Conservation (phyloP, 2,797 vertebrate genomes). For the Chromis chromis region DNA sequence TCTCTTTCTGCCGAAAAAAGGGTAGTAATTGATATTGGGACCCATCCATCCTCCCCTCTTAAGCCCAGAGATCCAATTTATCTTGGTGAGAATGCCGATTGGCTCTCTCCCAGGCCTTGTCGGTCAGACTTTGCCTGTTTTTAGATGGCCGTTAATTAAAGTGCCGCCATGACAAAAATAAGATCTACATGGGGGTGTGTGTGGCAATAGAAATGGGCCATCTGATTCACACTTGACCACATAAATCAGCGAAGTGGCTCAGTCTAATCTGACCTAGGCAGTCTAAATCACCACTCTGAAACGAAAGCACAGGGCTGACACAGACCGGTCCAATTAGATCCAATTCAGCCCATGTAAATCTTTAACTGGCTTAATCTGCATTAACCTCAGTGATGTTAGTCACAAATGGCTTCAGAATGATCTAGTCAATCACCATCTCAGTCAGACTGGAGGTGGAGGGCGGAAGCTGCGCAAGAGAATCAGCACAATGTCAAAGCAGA, state of each 20-base stretch:
- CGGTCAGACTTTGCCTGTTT: constrained; percentile 85
- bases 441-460: constrained; percentile 46
- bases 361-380: constrained; percentile 79
- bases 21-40: constrained; percentile 87
- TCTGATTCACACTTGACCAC: constrained; percentile 80
- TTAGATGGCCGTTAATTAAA: constrained; percentile 87
- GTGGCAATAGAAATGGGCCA: constrained; percentile 76
- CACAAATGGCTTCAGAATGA: constrained; percentile 77
- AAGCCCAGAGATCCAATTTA: constrained; percentile 85
- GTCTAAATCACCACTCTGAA: constrained; percentile 73
- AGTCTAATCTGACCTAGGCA: constrained; percentile 74
- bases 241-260: constrained; percentile 80
- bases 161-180: constrained; percentile 82
- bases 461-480: constrained; percentile 25
- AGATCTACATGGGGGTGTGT: constrained; percentile 80
- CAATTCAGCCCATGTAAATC: constrained; percentile 73
- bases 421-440: constrained; percentile 71
- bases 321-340: constrained; percentile 68
- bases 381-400: constrained; percentile 74
- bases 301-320: constrained; percentile 63
- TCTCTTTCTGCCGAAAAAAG: constrained; percentile 75
- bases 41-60: constrained; percentile 86
- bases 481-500: constrained; percentile 28
- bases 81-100: constrained; percentile 84
- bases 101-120: constrained; percentile 82